A percentile compares a stretch with the other conserved stretches of the same genome.
These are phyloP conservation scores for Ptiloglossa arizonensis DNA, from an alignment of 1,140 invertebrate genomes.

Conservation along the genomic window DNA sequence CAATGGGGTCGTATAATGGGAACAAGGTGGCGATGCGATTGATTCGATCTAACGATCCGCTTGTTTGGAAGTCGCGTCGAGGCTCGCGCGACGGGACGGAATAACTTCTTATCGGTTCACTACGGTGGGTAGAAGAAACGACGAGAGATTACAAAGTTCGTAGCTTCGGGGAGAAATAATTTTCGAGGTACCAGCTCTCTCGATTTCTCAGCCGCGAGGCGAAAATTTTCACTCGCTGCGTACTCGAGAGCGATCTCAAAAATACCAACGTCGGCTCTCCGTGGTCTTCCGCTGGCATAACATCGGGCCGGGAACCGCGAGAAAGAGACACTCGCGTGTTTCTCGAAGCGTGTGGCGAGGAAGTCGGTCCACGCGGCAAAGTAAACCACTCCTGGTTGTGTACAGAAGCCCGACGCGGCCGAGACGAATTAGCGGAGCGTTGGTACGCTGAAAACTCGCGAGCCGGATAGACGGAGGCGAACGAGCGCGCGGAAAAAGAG, in stretches of 20 bases:
- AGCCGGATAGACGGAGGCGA: neutral
- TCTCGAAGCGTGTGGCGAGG: conserved; percentile 34
- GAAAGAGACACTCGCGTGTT: neutral
- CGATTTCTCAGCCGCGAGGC: no score
- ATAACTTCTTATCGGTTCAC: no score
- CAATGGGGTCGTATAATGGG: no score
- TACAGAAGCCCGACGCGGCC: conserved; percentile 40
- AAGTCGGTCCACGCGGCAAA: conserved; percentile 45
- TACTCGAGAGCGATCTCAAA: no score
- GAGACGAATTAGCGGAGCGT: conserved; percentile 43
- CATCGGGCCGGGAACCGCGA: no score
- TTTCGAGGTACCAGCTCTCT: no score
- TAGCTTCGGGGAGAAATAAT: no score
- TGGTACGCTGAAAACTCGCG: conserved; percentile 30
- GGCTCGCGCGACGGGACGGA: no score
- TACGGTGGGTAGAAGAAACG: no score
- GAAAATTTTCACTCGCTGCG: no score
- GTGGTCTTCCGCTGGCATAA: neutral
- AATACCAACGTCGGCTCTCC: conserved; percentile 18
- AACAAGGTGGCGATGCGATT: no score
- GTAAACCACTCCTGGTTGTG: conserved; percentile 61
- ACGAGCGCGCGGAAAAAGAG: conserved; percentile 18
- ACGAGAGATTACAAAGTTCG: no score
- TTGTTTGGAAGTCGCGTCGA: neutral
- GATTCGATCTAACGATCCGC: neutral